phyloP scores from a whole-genome alignment of 1,140 invertebrate species.

The Argopecten irradians region DNA sequence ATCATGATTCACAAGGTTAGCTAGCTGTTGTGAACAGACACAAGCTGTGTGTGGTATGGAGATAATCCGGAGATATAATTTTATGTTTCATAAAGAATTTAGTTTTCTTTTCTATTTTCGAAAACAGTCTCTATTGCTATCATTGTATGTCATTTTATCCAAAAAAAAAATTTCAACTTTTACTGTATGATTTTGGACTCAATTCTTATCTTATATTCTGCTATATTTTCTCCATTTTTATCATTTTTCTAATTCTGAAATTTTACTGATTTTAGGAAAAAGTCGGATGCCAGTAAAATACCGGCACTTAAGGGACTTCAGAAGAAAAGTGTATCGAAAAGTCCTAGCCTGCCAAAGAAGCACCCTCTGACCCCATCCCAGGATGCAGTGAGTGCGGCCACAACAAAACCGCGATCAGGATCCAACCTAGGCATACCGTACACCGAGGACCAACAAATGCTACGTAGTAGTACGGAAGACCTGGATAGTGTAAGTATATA shows the following conservation, averaged over 20 bases:
- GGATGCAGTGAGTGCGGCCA: conserved; percentile 31
- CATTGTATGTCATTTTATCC: too few relatives aligned
- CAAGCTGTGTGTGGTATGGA: too few relatives aligned
- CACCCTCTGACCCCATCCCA: conserved; percentile 42
- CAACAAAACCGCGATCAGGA: conserved; percentile 50
- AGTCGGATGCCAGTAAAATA: conserved; percentile 63
- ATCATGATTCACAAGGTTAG: background rate
- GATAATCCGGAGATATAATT: too few relatives aligned
- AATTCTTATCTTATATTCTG: too few relatives aligned
- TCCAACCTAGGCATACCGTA: conserved; percentile 60
- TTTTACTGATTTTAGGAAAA: conserved; percentile 63
- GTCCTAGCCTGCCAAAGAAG: conserved; percentile 61
- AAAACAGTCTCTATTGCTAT: too few relatives aligned
- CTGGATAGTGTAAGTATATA: conserved; percentile 69
- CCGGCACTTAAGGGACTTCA: conserved; percentile 62
- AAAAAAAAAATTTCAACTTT: too few relatives aligned
- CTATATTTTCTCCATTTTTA: conserved; percentile 37
- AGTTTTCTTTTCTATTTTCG: too few relatives aligned
- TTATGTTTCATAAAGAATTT: too few relatives aligned
- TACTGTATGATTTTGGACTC: too few relatives aligned
- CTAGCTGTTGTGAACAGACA: background rate
- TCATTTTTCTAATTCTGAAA: conserved; percentile 56
- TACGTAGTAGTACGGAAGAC: conserved; percentile 67
- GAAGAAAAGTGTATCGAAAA: conserved; percentile 67
- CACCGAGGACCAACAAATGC: conserved; percentile 51